Conservation (phyloP, 1,140 invertebrate species). For the Neomicropteryx cornuta region DNA sequence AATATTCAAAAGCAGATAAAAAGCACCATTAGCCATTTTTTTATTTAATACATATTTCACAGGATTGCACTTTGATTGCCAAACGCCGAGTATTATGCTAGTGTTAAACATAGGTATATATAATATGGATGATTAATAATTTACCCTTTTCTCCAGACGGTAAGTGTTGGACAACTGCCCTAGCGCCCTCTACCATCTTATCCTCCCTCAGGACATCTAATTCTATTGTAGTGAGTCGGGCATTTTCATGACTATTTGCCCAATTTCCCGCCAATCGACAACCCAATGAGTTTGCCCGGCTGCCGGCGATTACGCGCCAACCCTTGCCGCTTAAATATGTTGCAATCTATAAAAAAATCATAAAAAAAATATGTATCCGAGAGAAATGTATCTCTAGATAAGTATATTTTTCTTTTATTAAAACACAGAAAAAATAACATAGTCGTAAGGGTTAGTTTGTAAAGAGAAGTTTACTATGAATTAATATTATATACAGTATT, state of each 20-base stretch:
- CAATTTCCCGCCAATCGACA: constrained; percentile 44
- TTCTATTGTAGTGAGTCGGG: constrained; percentile 52
- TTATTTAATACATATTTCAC: too few relatives aligned
- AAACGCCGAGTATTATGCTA: too few relatives aligned
- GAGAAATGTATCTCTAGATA: too few relatives aligned
- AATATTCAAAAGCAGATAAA: too few relatives aligned
- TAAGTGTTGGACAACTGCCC: constrained; percentile 62
- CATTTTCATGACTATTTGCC: constrained; percentile 34
- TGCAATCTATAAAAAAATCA: constrained; percentile 32
- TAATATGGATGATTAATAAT: constrained; percentile 34
- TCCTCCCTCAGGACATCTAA: constrained; percentile 73
- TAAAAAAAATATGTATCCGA: not conserved
- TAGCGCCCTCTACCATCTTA: constrained; percentile 62
- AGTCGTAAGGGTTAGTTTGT: too few relatives aligned
- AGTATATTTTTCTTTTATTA: too few relatives aligned
- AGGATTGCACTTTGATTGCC: too few relatives aligned
- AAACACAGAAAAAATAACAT: too few relatives aligned
- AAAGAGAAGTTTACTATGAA: too few relatives aligned
- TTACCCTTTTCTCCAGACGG: constrained; percentile 71
- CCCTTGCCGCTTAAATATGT: constrained; percentile 54
- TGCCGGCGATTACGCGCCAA: constrained; percentile 65
- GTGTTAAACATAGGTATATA: too few relatives aligned
- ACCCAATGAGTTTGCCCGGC: constrained; percentile 43
- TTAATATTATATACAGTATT: too few relatives aligned
- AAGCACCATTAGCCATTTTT: too few relatives aligned